Evolutionary conservation across 23 tunicate genomes (phyloP), one percentile per base, ranked within the genome.

Genomic region (Styela plicata): DNA sequence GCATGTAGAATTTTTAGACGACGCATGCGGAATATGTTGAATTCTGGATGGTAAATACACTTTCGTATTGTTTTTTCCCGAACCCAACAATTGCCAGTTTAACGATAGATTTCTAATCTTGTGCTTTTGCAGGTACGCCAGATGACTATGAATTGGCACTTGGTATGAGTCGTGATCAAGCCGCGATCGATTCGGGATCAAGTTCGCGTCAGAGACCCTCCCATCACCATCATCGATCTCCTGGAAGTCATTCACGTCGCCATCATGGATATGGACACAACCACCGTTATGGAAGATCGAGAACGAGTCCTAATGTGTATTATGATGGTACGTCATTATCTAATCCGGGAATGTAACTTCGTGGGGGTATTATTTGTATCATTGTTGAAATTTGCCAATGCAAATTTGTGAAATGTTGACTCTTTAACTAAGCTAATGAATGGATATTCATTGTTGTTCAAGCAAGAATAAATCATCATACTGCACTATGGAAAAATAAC

Each of bases 261-360:
- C 57, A 44, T 13, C 57, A 44, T 44, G 57, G 57, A 44, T 13
- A 44, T 44, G 57, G 57, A 44, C 57, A 13, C 27, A 1, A 31
- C 17, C 21, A 36, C 44, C 37, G 2, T 29, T 36, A 23, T 23
- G 24, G 81, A 7, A 33, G 37, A 22, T 36, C 64, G 17, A 76
- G 81, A 24, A 33, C 81, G 0, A 52, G 66, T 25, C 36, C 81
- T 10, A 76, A 57, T 44, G 63, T 57, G 37, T 76, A 36, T 53
- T 76, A 44, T 44, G 52, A 26, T 1, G 81, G 81, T 76, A 44
- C n/a, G 81, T 21, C n/a, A n/a, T n/a, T n/a, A n/a, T n/a, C n/a
- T n/a, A n/a, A n/a, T n/a, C n/a, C n/a, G n/a, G n/a, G n/a, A n/a
- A n/a, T n/a, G n/a, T n/a, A n/a, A n/a, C n/a, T n/a, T n/a, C n/a